Percentiles rank a stretch among this genome's conserved stretches.
These are phyloP conservation scores for Plagiodera versicolora DNA, from an alignment of 2,888 invertebrate species.

Conservation along the genomic window DNA sequence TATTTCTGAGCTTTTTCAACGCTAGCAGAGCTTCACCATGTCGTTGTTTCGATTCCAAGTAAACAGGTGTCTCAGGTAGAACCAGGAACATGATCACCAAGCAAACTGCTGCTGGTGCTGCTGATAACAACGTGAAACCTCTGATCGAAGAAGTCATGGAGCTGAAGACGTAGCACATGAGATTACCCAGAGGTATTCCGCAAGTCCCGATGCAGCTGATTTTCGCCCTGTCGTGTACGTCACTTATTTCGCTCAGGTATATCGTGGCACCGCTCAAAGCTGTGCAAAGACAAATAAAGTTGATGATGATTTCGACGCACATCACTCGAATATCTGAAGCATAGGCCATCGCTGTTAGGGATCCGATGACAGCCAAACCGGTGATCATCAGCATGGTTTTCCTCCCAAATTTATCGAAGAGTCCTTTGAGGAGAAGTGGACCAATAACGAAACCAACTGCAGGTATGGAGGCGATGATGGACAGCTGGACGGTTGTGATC, in stretches of 20 bases:
- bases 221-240: not conserved
- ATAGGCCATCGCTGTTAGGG: not conserved
- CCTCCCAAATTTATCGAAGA: not conserved
- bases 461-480: not conserved
- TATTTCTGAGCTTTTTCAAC: not conserved
- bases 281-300: not conserved
- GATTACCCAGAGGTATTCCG: not conserved
- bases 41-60: not conserved
- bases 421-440: not conserved
- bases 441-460: not conserved
- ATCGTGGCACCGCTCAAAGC: not conserved
- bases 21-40: not conserved
- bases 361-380: not conserved
- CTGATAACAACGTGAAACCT: not conserved
- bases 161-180: not conserved
- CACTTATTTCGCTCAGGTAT: not conserved
- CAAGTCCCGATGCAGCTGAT: not conserved
- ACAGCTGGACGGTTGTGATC: not conserved
- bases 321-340: not conserved
- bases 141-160: not conserved
- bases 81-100: not conserved
- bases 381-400: not conserved
- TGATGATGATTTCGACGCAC: not conserved
- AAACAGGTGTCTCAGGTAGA: conserved; percentile 6
- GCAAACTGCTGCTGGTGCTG: not conserved